Evolutionary conservation across 2,113 vertebrate species (phyloP), one percentile per base, ranked within the genome.

Genomic region (Piaya cayana): DNA sequence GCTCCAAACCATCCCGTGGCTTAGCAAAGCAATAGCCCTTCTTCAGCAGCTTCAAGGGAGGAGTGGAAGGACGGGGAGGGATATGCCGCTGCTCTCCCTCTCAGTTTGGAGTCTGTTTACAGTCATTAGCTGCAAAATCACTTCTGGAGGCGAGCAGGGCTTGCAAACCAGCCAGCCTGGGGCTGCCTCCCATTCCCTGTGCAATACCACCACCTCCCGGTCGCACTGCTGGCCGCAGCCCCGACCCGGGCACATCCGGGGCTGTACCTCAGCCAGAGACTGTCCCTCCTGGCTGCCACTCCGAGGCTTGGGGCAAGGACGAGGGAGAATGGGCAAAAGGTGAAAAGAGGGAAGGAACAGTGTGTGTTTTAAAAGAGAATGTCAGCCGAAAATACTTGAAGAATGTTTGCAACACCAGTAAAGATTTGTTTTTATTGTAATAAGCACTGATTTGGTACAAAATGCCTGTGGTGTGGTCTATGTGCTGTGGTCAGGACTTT

Each of bases 141-240:
- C 53, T 43, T 8, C 45, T 71, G 36, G 5, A n/a, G 43, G 22
- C 11, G 60, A 67, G 77, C 59, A 42, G 16, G 11, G 17, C 79
- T 71, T 30, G 2, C 17, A 13, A 22, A n/a, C 34, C 36, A 39
- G 39, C 39, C 39, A 45, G 43, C 43, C 43, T 6, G 43, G 43
- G 43, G 43, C 43, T 29, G 67, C 68, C 32, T 14, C 11, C 26
- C 4, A 5, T 76, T 72, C 79, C 26, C 5, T 30, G 87, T n/a
- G 58, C 96, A 95, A 82, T 93, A 91, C 67, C 65, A 17, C 95
- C 94, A 29, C 80, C 65, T 32, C 63, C 95, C 96, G 21, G 47
- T 22, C 47, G 47, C 45, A 78, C 65, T 32, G 60, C 95, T 96
- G 21, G 47, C 47, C 47, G 47, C 45, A 23, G 47, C 47, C 47